phyloP scores from a whole-genome alignment of 2,797 vertebrate genomes.

The Echeneis naucrates region DNA sequence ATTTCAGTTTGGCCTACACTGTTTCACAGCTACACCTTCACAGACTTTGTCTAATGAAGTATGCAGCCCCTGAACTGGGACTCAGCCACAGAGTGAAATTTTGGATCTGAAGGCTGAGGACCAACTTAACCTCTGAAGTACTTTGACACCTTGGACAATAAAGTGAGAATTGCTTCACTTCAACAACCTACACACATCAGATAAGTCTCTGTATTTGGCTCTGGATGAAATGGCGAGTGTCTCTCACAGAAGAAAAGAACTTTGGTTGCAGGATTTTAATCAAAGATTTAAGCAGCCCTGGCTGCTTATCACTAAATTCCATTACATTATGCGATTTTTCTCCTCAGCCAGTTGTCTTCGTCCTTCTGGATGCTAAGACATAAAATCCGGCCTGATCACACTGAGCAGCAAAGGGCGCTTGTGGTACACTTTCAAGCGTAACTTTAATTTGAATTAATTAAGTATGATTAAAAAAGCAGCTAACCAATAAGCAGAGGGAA shows the following conservation, averaged over 20 bases:
- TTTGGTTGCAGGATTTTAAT: constrained; percentile 14
- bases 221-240: not conserved
- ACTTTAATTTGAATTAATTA: not conserved
- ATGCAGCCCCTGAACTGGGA: too few relatives aligned
- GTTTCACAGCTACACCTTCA: too few relatives aligned
- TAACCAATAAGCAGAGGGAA: constrained; percentile 38
- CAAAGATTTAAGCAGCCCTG: not conserved
- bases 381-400: not conserved
- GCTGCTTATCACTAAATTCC: not conserved
- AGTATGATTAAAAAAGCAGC: constrained; percentile 16
- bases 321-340: not conserved
- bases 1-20: too few relatives aligned
- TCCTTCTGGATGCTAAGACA: not conserved
- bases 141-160: not conserved
- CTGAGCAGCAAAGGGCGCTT: not conserved
- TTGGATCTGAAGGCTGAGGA: not conserved
- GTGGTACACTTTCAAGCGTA: not conserved
- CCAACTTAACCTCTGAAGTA: not conserved
- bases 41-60: too few relatives aligned
- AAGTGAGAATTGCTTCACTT: not conserved
- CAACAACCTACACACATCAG: not conserved
- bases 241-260: not conserved
- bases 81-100: not conserved
- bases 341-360: not conserved
- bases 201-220: not conserved